Evolutionary conservation across 1,140 invertebrate species (phyloP).

Genomic region (Mizuhopecten yessoensis): DNA sequence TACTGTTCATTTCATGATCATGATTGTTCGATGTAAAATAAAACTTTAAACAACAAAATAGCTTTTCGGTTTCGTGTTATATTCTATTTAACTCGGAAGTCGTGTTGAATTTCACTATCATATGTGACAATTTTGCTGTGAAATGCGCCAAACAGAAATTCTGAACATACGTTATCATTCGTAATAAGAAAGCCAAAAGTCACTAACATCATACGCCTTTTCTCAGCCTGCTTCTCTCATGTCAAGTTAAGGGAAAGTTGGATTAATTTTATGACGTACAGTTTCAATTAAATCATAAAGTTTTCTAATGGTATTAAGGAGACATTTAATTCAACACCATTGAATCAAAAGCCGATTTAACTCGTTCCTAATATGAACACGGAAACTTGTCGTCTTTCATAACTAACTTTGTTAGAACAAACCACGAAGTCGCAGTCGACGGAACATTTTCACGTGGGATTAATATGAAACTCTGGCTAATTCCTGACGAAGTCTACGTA

Average conservation of each 20-base stretch:
- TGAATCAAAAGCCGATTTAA: slow-evolving; percentile 35
- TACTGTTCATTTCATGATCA: too few species aligned
- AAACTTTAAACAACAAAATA: too few species aligned
- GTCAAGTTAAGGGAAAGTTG: background rate
- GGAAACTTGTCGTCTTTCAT: background rate
- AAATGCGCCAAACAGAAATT: background rate
- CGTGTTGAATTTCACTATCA: background rate
- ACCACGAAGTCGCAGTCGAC: background rate
- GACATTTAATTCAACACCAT: background rate
- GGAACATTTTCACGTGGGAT: slow-evolving; percentile 28
- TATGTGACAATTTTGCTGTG: background rate
- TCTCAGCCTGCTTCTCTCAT: background rate
- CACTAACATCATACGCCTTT: background rate
- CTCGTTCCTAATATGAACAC: background rate
- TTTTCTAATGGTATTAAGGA: background rate
- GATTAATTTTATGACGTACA: background rate
- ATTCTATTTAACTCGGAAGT: too few species aligned
- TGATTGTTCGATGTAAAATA: too few species aligned
- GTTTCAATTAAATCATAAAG: background rate
- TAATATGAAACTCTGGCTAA: background rate
- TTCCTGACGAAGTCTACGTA: background rate
- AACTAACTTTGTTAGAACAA: background rate
- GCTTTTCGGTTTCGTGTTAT: too few species aligned
- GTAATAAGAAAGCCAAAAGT: background rate
- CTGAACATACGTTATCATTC: background rate